Conservation (phyloP, 37 sponge, comb jelly and placozoan species). For the Amphimedon queenslandica region DNA sequence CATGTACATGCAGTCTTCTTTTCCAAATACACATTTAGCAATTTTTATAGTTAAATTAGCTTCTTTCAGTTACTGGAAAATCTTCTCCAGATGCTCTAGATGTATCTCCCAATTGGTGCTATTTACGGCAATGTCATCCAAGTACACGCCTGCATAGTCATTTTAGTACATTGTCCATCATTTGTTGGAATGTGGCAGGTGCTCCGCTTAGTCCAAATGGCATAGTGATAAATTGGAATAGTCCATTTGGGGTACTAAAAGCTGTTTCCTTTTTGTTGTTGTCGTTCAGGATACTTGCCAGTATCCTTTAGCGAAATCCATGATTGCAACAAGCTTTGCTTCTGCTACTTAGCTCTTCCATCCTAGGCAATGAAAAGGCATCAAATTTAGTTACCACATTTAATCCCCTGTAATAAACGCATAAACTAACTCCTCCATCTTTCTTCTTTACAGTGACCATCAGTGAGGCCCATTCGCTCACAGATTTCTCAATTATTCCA, state of each 20-base stretch:
- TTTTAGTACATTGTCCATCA: slow-evolving; percentile 13
- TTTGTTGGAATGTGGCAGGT: slow-evolving; percentile 37
- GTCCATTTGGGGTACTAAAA: slow-evolving; percentile 44
- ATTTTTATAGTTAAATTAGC: slow-evolving; percentile 12
- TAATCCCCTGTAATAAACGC: slow-evolving; percentile 45
- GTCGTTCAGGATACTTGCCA: slow-evolving; percentile 45
- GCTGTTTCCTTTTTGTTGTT: slow-evolving; percentile 22
- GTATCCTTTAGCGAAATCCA: slow-evolving; percentile 60
- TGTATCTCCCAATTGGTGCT: slow-evolving; percentile 30
- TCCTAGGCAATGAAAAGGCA: slow-evolving; percentile 58
- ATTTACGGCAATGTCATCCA: slow-evolving; percentile 34
- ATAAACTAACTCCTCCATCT: slow-evolving; percentile 14
- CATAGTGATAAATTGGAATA: slow-evolving; percentile 39
- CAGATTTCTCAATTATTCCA: slow-evolving; percentile 30
- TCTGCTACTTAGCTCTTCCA: slow-evolving; percentile 34
- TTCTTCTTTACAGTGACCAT: slow-evolving; percentile 32
- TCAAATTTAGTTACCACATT: slow-evolving; percentile 39
- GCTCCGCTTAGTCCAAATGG: too few relatives aligned
- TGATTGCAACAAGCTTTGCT: slow-evolving; percentile 27
- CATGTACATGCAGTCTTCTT: slow-evolving; percentile 4
- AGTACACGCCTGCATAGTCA: slow-evolving; percentile 3
- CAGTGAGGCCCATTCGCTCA: slow-evolving; percentile 50
- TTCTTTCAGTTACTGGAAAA: slow-evolving; percentile 6
- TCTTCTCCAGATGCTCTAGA: slow-evolving; percentile 13
- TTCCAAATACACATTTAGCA: slow-evolving; percentile 8